Evolutionary conservation across 2,888 invertebrate species (phyloP).

Genomic region (Choreutis nemorana): DNA sequence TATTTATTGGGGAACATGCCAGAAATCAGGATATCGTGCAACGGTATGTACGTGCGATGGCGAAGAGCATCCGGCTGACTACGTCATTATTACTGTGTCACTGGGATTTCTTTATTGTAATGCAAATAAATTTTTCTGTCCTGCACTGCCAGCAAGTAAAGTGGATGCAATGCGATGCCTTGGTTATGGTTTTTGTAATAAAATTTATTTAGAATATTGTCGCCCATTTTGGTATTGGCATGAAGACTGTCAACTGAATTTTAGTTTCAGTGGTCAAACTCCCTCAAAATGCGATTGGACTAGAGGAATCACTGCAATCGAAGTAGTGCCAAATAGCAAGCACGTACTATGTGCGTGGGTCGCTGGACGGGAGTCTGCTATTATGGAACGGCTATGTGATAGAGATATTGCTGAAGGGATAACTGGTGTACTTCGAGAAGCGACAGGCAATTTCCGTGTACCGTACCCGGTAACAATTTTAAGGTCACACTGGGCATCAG

Average conservation of each 20-base stretch:
- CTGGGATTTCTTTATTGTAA: conserved; percentile 76
- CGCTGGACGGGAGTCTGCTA: conserved; percentile 71
- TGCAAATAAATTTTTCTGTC: conserved; percentile 72
- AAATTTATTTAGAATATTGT: conserved; percentile 79
- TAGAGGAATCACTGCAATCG: conserved; percentile 73
- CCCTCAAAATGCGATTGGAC: conserved; percentile 72
- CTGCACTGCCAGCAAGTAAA: conserved; percentile 73
- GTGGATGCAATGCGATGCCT: conserved; percentile 71
- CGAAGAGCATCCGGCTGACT: conserved; percentile 75
- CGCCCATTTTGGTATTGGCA: conserved; percentile 78
- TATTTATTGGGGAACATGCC: conserved; percentile 72
- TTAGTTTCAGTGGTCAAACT: conserved; percentile 67
- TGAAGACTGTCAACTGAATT: conserved; percentile 68
- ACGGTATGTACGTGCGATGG: conserved; percentile 73
- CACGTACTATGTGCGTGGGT: conserved; percentile 77
- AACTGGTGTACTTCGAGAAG: conserved; percentile 68
- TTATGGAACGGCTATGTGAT: conserved; percentile 73
- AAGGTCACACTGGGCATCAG: conserved; percentile 76
- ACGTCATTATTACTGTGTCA: conserved; percentile 80
- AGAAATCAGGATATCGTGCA: conserved; percentile 49
- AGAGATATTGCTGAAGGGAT: conserved; percentile 71
- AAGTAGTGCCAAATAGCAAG: conserved; percentile 73
- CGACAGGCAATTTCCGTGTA: conserved; percentile 67
- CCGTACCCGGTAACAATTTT: conserved; percentile 74
- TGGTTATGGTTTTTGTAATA: conserved; percentile 78